These are phyloP conservation scores for Tillus elongatus DNA, from an alignment of 2,888 invertebrate species.

Conservation along the genomic window DNA sequence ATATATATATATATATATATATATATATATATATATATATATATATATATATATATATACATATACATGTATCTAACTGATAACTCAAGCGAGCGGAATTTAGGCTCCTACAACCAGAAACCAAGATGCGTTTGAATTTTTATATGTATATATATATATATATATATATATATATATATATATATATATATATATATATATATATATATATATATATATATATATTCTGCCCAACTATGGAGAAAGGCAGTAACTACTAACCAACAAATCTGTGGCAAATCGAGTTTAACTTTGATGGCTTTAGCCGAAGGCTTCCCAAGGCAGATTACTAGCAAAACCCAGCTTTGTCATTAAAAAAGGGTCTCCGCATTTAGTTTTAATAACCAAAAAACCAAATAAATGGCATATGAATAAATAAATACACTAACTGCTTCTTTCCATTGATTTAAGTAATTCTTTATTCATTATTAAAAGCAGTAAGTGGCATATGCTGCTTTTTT, in stretches of 20 bases:
- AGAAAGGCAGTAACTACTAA: slow-evolving; percentile 7
- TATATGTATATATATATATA: too few relatives aligned
- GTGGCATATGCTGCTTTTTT: slow-evolving; percentile 4
- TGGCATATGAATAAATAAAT: background rate
- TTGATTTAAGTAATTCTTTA: background rate
- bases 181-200: too few relatives aligned
- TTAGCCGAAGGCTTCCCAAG: background rate
- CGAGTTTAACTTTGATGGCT: background rate
- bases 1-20: too few relatives aligned
- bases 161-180: too few relatives aligned
- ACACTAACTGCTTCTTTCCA: slow-evolving; percentile 1
- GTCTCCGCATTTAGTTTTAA: background rate
- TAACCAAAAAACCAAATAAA: background rate
- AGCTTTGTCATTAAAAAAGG: background rate
- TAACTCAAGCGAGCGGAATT: too few relatives aligned
- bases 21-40: too few relatives aligned
- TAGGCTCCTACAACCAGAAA: too few relatives aligned
- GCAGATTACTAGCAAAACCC: background rate
- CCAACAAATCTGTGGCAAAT: slow-evolving; percentile 6
- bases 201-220: background rate
- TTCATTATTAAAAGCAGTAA: background rate
- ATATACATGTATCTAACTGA: too few relatives aligned
- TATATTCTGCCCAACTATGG: background rate
- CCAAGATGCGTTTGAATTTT: too few relatives aligned
- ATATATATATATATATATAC: too few relatives aligned